Conservation (phyloP, 2,888 invertebrate species). For the Caenorhabditis wallacei region DNA sequence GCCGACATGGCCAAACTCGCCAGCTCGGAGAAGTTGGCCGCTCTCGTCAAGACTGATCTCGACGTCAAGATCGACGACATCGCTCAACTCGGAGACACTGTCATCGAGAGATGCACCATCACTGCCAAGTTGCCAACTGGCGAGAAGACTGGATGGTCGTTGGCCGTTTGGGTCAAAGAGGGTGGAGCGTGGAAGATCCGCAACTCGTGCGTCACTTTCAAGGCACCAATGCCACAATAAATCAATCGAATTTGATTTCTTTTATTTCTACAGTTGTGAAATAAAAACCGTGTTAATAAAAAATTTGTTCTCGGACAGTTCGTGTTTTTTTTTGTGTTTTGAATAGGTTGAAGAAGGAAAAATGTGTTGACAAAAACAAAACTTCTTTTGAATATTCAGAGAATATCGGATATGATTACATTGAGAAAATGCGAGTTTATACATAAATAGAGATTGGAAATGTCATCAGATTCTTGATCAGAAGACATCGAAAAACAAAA, state of each 20-base stretch:
- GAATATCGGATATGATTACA: no score
- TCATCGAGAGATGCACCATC: constrained; percentile 59
- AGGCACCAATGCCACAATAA: constrained; percentile 54
- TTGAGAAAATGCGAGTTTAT: no score
- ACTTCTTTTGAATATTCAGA: no score
- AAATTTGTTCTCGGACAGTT: background rate
- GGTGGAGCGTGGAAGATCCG: constrained; percentile 67
- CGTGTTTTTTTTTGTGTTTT: background rate
- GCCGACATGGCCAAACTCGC: constrained; percentile 45
- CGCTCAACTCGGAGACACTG: constrained; percentile 50
- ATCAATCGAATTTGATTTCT: background rate
- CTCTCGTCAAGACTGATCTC: constrained; percentile 46
- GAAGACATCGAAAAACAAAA: no score
- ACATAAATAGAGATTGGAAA: no score
- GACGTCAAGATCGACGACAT: constrained; percentile 59
- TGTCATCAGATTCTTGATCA: no score
- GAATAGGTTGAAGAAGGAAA: background rate
- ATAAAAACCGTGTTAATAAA: constrained; percentile 55
- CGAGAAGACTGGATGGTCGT: constrained; percentile 63
- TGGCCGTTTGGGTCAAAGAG: constrained; percentile 66
- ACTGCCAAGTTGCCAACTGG: constrained; percentile 58
- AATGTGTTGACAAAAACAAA: no score
- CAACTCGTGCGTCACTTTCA: constrained; percentile 66
- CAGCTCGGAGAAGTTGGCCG: constrained; percentile 38
- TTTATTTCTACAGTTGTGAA: constrained; percentile 53